Conservation (phyloP, 2,888 invertebrate genomes). For the Chloroclysta siterata region DNA sequence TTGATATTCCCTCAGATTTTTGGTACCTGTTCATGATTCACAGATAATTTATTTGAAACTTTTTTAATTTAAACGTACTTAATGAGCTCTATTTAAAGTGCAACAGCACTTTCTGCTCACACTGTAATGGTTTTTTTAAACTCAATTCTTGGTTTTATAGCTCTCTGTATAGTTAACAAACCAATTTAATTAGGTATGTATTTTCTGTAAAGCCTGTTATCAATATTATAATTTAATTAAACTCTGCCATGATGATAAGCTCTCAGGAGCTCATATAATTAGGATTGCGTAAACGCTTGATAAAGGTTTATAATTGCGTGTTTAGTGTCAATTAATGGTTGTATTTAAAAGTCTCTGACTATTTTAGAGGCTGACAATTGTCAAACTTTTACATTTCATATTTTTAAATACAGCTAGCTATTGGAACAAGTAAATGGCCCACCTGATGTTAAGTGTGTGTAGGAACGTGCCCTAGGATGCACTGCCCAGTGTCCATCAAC, state of each 20-base stretch:
- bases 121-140: background rate
- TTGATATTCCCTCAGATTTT: too few species aligned
- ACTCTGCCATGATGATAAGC: background rate
- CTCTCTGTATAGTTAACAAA: background rate
- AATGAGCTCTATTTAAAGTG: background rate
- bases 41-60: background rate
- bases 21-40: too few species aligned
- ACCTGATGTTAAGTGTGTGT: too few species aligned
- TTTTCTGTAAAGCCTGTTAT: background rate
- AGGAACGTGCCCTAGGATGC: too few species aligned
- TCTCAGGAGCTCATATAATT: background rate
- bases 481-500: too few species aligned
- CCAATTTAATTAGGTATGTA: background rate
- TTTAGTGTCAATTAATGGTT: too few species aligned
- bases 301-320: background rate
- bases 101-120: background rate
- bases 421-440: too few species aligned
- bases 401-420: too few species aligned
- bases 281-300: background rate
- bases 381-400: too few species aligned
- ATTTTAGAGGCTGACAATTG: too few species aligned
- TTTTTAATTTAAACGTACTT: constrained; percentile 1
- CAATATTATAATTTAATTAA: constrained; percentile 4
- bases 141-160: background rate
- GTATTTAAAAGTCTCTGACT: too few species aligned